These are phyloP conservation scores for Troglohyphantes excavatus DNA, from an alignment of 2,888 invertebrate genomes.

Conservation along the genomic window DNA sequence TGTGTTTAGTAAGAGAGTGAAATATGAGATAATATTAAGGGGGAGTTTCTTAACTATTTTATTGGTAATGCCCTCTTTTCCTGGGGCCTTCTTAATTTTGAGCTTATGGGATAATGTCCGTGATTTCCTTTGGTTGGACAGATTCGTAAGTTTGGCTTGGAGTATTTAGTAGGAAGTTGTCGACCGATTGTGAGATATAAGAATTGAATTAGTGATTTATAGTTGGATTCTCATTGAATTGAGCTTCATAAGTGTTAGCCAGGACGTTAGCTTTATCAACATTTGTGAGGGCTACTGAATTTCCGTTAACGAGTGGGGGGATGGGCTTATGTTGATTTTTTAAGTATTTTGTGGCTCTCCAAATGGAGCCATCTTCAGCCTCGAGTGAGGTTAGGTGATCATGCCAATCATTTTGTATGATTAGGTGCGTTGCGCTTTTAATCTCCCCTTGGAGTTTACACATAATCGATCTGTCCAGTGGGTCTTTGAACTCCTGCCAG, in stretches of 20 bases:
- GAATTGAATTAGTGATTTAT: background rate
- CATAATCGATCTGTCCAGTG: too few species aligned
- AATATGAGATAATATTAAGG: background rate
- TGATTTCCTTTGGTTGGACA: background rate
- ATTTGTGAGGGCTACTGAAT: background rate
- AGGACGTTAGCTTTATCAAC: background rate
- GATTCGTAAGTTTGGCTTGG: background rate
- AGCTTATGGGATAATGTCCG: background rate
- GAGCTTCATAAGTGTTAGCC: background rate
- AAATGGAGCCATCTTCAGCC: background rate
- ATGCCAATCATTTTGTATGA: too few species aligned
- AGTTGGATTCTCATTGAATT: background rate
- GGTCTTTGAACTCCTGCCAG: too few species aligned
- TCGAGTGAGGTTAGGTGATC: too few species aligned
- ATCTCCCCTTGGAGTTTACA: too few species aligned
- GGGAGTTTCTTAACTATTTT: constrained; percentile 33
- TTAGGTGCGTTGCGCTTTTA: too few species aligned
- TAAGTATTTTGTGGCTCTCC: background rate
- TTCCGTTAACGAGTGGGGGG: background rate
- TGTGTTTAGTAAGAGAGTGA: background rate
- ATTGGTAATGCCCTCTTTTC: background rate
- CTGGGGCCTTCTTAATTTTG: background rate
- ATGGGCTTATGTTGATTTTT: background rate
- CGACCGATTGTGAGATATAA: background rate
- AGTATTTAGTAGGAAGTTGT: background rate